These are phyloP conservation scores for Gymnocephalus cernua DNA, from an alignment of 2,113 vertebrate species.

Conservation along the genomic window DNA sequence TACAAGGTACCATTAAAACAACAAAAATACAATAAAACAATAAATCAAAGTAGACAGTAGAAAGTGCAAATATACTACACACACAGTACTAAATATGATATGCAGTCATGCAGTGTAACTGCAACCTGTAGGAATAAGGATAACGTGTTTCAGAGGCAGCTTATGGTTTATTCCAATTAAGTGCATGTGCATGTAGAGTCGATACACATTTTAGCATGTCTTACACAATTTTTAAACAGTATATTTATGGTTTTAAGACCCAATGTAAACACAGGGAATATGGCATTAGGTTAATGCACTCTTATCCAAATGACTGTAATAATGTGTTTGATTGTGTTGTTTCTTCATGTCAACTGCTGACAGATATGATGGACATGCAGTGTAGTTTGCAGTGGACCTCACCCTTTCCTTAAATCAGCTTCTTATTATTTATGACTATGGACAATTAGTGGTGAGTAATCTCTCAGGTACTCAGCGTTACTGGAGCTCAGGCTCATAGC, in stretches of 20 bases:
- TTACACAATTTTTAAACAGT: not conserved
- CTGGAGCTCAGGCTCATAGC: constrained; percentile 53
- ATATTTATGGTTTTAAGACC: constrained; percentile 5
- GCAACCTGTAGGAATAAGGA: not conserved
- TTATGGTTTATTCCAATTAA: not conserved
- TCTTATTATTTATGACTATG: constrained; percentile 58
- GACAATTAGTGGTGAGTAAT: constrained; percentile 75
- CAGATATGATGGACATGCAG: constrained; percentile 60
- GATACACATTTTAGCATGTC: not conserved
- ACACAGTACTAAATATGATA: not conserved
- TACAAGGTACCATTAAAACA: not conserved
- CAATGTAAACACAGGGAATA: constrained; percentile 20
- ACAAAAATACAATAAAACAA: not conserved
- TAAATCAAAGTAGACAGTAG: not conserved
- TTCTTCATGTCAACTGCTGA: constrained; percentile 50
- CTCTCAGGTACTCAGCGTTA: constrained; percentile 56
- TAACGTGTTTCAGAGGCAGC: not conserved
- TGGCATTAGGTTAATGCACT: not conserved
- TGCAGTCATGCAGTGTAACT: not conserved
- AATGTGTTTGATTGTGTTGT: constrained; percentile 43
- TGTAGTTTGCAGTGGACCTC: constrained; percentile 57
- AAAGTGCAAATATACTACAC: not conserved
- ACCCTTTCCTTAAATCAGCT: constrained; percentile 59
- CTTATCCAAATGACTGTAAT: constrained; percentile 12
- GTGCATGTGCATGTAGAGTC: not conserved